A percentile compares a stretch with the other conserved stretches of the same genome.
These are phyloP conservation scores for Trididemnum nubilum DNA, from an alignment of 23 tunicate species.

Conservation along the genomic window DNA sequence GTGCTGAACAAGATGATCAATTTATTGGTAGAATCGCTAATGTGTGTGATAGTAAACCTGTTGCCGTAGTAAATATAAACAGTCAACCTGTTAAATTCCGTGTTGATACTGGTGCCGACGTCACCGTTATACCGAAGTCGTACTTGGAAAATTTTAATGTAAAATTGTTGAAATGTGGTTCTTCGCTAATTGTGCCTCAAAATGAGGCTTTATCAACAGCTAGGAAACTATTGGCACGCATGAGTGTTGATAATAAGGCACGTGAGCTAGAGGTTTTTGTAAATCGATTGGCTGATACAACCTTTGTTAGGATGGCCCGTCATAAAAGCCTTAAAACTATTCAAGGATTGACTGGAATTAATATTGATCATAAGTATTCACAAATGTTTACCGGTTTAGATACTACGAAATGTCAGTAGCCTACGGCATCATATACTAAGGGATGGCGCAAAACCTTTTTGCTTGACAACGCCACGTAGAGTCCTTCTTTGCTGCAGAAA, in stretches of 20 bases:
- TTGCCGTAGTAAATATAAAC: neutral
- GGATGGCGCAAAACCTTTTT: slow-evolving; percentile 38
- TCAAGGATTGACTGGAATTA: neutral
- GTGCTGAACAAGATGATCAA: neutral
- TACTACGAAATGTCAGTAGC: neutral
- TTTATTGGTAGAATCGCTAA: neutral
- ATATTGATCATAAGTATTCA: neutral
- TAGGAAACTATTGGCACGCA: neutral
- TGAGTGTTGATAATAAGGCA: neutral
- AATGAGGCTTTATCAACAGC: neutral
- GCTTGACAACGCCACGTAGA: slow-evolving; percentile 32
- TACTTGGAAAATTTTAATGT: neutral
- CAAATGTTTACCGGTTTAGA: neutral
- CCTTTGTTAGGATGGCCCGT: neutral
- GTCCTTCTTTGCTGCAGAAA: slow-evolving; percentile 1
- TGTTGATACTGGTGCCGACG: neutral
- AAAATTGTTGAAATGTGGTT: neutral
- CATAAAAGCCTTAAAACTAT: neutral
- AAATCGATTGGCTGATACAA: neutral
- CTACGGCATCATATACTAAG: neutral
- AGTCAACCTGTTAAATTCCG: neutral
- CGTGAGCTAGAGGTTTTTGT: neutral
- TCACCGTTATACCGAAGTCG: neutral
- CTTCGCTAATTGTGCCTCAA: neutral
- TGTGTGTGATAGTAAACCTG: neutral